phyloP scores from a whole-genome alignment of 2,113 vertebrate species.

The Parus major region DNA sequence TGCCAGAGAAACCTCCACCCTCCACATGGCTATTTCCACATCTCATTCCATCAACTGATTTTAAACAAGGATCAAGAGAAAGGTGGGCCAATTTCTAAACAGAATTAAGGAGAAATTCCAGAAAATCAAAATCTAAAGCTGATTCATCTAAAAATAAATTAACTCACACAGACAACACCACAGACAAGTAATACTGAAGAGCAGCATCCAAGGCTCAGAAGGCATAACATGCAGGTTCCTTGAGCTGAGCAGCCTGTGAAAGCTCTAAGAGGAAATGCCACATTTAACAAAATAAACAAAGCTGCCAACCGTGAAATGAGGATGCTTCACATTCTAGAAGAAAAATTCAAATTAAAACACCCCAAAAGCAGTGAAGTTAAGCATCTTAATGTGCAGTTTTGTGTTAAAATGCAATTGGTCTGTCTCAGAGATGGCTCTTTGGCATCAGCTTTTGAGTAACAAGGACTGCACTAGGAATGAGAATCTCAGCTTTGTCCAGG shows the following conservation, averaged over 20 bases:
- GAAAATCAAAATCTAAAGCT: background rate
- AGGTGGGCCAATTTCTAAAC: background rate
- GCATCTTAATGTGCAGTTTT: background rate
- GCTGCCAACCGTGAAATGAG: background rate
- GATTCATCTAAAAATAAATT: background rate
- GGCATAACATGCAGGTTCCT: background rate
- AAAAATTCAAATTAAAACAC: background rate
- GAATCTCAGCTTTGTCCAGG: background rate
- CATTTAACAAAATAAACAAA: conserved; percentile 15
- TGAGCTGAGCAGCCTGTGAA: background rate
- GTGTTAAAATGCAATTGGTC: background rate
- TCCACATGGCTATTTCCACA: background rate
- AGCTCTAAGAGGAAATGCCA: background rate
- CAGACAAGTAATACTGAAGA: background rate
- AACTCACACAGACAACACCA: background rate
- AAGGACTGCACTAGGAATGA: background rate
- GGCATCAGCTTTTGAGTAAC: background rate
- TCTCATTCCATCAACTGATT: background rate
- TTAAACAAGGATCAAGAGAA: background rate
- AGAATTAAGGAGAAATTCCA: background rate
- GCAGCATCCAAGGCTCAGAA: background rate
- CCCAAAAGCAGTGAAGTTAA: background rate
- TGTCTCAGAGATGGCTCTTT: background rate
- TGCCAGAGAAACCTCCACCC: background rate
- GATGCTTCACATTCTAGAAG: background rate